Evolutionary conservation across 2,888 invertebrate species (phyloP).

Genomic region (Scrobipalpa atriplicella): DNA sequence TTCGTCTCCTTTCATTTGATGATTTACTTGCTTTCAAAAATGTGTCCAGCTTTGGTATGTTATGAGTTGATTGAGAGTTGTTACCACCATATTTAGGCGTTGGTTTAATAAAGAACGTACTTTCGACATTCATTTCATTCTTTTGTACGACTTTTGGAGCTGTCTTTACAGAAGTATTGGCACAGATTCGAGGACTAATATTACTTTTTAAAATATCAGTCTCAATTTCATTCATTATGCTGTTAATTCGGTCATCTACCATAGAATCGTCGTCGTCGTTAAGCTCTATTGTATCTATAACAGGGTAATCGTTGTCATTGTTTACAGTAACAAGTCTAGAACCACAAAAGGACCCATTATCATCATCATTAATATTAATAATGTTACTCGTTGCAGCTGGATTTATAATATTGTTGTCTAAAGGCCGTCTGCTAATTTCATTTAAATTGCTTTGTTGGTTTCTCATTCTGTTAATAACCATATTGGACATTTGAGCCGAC

Average conservation of each 20-base stretch:
- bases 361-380: slow-evolving; percentile 34
- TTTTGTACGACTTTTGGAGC: neutral
- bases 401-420: neutral
- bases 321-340: neutral
- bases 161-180: neutral
- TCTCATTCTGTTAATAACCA: slow-evolving; percentile 40
- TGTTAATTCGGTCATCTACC: slow-evolving; percentile 55
- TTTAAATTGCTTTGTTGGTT: neutral
- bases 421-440: neutral
- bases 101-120: slow-evolving; percentile 6
- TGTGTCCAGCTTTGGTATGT: neutral
- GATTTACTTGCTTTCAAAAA: neutral
- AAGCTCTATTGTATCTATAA: slow-evolving; percentile 33
- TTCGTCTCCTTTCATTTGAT: slow-evolving; percentile 27
- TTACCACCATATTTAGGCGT: neutral
- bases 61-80: slow-evolving; percentile 39
- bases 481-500: slow-evolving; percentile 42
- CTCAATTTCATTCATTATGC: slow-evolving; percentile 64
- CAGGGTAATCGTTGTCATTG: neutral
- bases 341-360: slow-evolving; percentile 36
- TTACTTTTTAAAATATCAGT: slow-evolving; percentile 54
- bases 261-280: slow-evolving; percentile 46
- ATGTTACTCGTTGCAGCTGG: neutral
- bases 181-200: neutral
- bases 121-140: neutral